phyloP scores from a whole-genome alignment of 2,113 vertebrate genomes.

The Cardinalis cardinalis region DNA sequence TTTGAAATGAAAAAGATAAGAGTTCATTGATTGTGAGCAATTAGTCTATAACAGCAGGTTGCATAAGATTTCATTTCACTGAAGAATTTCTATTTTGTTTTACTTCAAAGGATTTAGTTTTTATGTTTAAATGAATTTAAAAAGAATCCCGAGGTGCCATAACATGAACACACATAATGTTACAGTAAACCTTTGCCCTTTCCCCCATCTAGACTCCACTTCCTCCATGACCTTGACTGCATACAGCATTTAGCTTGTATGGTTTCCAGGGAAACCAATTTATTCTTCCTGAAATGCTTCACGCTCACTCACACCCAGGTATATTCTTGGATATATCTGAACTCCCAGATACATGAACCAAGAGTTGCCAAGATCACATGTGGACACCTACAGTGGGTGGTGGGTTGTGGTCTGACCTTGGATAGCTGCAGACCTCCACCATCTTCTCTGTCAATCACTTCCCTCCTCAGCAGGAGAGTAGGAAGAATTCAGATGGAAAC shows the following conservation, averaged over 20 bases:
- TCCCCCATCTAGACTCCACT: not conserved
- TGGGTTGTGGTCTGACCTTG: not conserved
- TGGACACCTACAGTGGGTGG: not conserved
- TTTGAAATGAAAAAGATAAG: conserved; percentile 48
- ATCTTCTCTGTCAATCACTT: not conserved
- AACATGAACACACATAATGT: not conserved
- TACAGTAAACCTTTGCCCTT: not conserved
- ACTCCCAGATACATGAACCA: fast-evolving
- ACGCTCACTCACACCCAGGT: not conserved
- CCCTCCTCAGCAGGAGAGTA: not conserved
- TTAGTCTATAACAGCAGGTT: conserved; percentile 53
- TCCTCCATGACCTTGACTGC: not conserved
- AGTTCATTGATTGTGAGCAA: conserved; percentile 38
- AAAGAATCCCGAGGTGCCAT: not conserved
- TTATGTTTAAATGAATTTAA: not conserved
- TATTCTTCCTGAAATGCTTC: not conserved
- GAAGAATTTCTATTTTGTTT: not conserved
- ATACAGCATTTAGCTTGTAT: fast-evolving
- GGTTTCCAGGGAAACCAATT: not conserved
- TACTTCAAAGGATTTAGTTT: not conserved
- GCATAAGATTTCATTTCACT: conserved; percentile 33
- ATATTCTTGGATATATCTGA: not conserved
- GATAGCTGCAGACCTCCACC: not conserved
- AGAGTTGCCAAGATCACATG: not conserved
- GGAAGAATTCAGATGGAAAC: not conserved